Evolutionary conservation across 2,113 vertebrate genomes (phyloP).

Genomic region (Porphyrio hochstetteri): DNA sequence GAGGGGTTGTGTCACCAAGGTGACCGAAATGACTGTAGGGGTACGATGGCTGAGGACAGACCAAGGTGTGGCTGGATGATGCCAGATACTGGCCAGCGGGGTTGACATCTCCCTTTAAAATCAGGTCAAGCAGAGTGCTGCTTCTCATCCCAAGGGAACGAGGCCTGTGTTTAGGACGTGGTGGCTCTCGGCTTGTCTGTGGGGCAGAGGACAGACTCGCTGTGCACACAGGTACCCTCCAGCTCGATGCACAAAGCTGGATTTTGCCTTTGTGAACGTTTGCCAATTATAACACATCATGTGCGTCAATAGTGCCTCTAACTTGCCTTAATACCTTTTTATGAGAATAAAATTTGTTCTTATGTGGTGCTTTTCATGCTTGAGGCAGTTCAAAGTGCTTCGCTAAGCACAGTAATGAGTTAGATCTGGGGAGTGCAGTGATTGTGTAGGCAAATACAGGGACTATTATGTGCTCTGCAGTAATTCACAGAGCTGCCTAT

Average conservation of each 20-base stretch:
- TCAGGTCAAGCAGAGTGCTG: neutral
- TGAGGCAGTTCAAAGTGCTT: conserved; percentile 1
- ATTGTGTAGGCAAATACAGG: conserved; percentile 16
- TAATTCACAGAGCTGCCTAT: neutral
- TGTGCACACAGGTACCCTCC: neutral
- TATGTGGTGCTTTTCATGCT: neutral
- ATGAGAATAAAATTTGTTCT: conserved; percentile 16
- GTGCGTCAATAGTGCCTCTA: neutral
- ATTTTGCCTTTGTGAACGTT: neutral
- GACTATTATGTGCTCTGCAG: neutral
- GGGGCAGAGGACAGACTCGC: neutral
- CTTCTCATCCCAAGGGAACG: neutral
- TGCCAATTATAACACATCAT: neutral
- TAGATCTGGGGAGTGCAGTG: neutral
- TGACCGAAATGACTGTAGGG: neutral
- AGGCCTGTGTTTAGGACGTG: neutral
- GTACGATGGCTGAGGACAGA: neutral
- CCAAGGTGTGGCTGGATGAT: neutral
- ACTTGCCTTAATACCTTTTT: conserved; percentile 37
- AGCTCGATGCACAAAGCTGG: neutral
- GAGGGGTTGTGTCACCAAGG: neutral
- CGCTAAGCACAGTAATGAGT: conserved; percentile 9
- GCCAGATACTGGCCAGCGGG: rapidly evolving
- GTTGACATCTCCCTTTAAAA: neutral
- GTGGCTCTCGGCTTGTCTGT: neutral